Conservation (phyloP, 2,888 invertebrate species). For the Machimus atricapillus region DNA sequence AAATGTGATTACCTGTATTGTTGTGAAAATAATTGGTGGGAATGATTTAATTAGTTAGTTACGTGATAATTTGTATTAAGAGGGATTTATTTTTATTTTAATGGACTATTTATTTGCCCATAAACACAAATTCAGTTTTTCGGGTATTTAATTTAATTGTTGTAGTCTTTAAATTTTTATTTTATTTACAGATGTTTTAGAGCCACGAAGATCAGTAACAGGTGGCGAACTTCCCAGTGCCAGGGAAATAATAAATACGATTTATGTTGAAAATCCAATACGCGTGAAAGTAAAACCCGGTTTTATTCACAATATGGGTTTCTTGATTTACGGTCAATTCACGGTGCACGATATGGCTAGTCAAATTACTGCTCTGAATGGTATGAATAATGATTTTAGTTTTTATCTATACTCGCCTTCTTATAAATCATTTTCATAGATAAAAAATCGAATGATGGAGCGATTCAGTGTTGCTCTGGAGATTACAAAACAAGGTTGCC, state of each 20-base stretch:
- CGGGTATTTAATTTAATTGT: too few relatives aligned
- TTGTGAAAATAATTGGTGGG: neutral
- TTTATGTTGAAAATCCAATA: neutral
- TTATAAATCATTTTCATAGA: neutral
- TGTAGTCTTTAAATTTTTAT: neutral
- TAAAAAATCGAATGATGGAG: neutral
- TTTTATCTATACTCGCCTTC: neutral
- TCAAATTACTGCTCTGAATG: neutral
- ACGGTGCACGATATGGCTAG: slow-evolving; percentile 39
- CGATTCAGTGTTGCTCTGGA: slow-evolving; percentile 40
- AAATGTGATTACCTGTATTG: neutral
- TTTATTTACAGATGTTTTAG: slow-evolving; percentile 20
- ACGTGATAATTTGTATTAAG: neutral
- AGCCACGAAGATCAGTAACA: slow-evolving; percentile 21
- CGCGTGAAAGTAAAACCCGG: neutral
- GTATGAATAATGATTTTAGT: neutral
- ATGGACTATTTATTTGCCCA: too few relatives aligned
- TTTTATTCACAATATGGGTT: slow-evolving; percentile 32
- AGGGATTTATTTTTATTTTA: neutral
- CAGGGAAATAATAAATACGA: neutral
- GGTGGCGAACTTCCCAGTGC: slow-evolving; percentile 28
- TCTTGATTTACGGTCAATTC: slow-evolving; percentile 37
- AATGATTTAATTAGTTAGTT: neutral
- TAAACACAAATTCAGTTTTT: too few relatives aligned
- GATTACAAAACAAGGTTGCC: slow-evolving; percentile 59